phyloP scores from a whole-genome alignment of 2,888 invertebrate species.

The Fabriciana adippe region DNA sequence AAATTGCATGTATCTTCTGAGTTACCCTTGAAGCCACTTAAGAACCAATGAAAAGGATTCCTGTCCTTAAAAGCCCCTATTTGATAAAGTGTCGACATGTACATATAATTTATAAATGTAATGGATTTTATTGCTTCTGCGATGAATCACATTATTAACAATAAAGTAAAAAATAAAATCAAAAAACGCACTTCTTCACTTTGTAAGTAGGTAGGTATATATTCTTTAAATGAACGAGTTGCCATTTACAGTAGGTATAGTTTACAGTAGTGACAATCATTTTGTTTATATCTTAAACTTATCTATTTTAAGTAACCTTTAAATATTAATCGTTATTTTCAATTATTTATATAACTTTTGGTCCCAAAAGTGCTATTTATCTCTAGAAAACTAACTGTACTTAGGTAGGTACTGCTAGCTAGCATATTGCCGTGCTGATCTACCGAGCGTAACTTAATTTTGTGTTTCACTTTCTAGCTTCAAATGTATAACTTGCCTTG shows the following conservation, averaged over 20 bases:
- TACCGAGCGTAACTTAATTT: constrained; percentile 3
- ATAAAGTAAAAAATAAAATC: neutral
- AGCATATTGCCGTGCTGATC: neutral
- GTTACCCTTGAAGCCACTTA: constrained; percentile 25
- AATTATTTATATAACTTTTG: neutral
- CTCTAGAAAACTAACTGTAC: neutral
- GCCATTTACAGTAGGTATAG: neutral
- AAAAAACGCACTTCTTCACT: neutral
- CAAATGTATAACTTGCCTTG: neutral
- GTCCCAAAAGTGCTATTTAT: neutral
- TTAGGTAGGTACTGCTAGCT: neutral
- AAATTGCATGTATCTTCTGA: constrained; percentile 1
- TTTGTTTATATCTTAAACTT: no score
- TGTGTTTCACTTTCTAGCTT: constrained; percentile 18
- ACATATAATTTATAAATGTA: constrained; percentile 1
- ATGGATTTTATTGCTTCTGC: constrained; percentile 10
- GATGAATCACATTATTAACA: constrained; percentile 9
- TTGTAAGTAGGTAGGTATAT: neutral
- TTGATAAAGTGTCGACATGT: constrained; percentile 12
- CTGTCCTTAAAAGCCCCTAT: constrained; percentile 20
- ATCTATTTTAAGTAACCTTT: neutral
- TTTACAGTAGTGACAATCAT: no score
- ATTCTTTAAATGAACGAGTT: neutral
- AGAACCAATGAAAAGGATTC: constrained; percentile 16
- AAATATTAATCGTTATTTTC: neutral